These are phyloP conservation scores for Cynaeus angustus DNA, from an alignment of 2,888 invertebrate genomes.

Conservation along the genomic window DNA sequence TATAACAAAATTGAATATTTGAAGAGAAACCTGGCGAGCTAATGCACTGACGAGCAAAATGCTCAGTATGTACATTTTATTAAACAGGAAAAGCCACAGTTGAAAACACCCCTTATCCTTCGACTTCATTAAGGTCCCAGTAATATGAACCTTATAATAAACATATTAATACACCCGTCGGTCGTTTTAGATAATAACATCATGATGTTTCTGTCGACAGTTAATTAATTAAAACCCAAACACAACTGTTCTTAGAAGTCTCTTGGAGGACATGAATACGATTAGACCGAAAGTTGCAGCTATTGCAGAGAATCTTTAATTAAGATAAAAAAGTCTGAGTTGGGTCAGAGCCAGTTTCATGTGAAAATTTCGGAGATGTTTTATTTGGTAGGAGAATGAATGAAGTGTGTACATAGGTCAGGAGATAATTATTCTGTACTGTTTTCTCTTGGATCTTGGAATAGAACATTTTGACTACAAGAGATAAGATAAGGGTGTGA, in stretches of 20 bases:
- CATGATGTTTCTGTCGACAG: conserved; percentile 29
- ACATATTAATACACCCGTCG: conserved; percentile 21
- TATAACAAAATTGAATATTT: not conserved
- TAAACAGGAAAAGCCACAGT: too few relatives aligned
- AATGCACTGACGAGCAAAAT: not conserved
- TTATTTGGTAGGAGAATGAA: not conserved
- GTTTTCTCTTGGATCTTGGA: too few relatives aligned
- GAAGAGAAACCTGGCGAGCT: not conserved
- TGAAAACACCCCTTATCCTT: not conserved
- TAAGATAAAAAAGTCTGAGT: conserved; percentile 4
- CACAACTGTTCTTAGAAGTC: conserved; percentile 32
- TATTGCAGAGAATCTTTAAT: conserved; percentile 4
- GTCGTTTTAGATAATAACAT: conserved; percentile 29
- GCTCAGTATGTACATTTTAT: too few relatives aligned
- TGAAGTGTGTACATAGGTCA: not conserved
- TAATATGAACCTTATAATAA: not conserved
- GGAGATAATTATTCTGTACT: too few relatives aligned
- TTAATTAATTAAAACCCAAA: conserved; percentile 30
- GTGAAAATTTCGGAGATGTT: conserved; percentile 1
- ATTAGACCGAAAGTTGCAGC: conserved; percentile 18
- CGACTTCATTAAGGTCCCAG: not conserved
- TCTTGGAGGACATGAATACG: conserved; percentile 14
- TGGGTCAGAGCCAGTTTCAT: conserved; percentile 10
- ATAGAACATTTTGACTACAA: too few relatives aligned
- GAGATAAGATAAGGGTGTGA: too few relatives aligned